Evolutionary conservation across 1,140 invertebrate genomes (phyloP), one percentile per base, ranked within the genome.

Genomic region (Prorops nasuta): DNA sequence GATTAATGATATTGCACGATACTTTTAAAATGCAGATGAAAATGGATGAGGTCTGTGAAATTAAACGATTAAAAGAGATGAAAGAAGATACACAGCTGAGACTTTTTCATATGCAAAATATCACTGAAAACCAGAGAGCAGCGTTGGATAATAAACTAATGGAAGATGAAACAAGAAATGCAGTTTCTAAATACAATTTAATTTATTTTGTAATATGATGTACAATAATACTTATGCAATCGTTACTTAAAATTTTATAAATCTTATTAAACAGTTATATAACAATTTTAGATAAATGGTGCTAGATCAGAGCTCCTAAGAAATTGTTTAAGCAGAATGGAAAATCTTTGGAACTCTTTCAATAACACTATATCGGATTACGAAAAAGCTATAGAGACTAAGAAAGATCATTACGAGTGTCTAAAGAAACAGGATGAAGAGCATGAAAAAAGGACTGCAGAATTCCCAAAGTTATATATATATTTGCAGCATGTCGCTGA

Each of bases 1-100:
- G 77, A 38, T 69, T 86, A 1, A 71, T 79, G 49, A 79, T 81
- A 43, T 69, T 86, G 3, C 76, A 81, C 44, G 50, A 74, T 2
- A 76, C 75, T 51, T 87, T 84, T 61, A 72, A 77, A 37, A 57
- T 70, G 6, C 77, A 81, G 54, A 39, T 72, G 0, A 32, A 52
- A 3, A 22, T 44, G 20, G 55, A 70, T 17, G 31, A 60, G 50
- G 38, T 9, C 2, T 41, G 46, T 1, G 67, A 70, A 21, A 40
- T 65, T 2, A n/a, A 56, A 1, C 60, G 74, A 44, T 54, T 72
- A 37, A 38, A 37, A n/a, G 19, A 44, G 19, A 34, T 65, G 12
- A 60, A 60, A 42, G 38, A 49, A n/a, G 17, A 63, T 16, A 47
- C 71, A 9, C 41, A 44, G 3, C 20, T 61, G 8, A 51, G 51